Base-by-base conservation (phyloP, 2,113 vertebrate species). In the Semnornis frantzii region DNA sequence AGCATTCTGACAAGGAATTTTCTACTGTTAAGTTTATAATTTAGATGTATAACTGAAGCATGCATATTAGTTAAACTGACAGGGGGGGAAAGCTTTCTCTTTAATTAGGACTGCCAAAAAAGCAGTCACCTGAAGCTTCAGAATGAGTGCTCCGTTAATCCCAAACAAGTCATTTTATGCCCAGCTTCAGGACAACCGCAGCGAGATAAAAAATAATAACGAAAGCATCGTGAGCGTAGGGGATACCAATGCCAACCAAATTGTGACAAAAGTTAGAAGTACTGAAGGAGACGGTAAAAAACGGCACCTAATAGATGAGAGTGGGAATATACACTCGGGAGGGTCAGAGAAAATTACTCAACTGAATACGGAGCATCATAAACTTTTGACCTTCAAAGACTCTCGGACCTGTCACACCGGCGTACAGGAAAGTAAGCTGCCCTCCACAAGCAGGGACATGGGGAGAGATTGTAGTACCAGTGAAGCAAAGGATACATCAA, bases 231-330 rank as follows among this genome's bases (percentile, higher is more conserved):
- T 95, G 52, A 96, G 55, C 62, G 70, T 95, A 64, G 98, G 98
- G 42, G 98, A 98, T 70, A 91, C 87, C 23, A 98, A 98, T 80
- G 98, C 98, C 93, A 98, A 98, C 87, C 96, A 96, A 70, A 96
- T 98, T 69, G 77, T 93, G 76, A 39, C 96, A 25, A 95, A 97
- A 72, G 52, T 82, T 55, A 71, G 60, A 85, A 72, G 75, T 30
- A 39, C 78, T 37, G 93, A 69, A 1, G 50, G 17, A 2, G 86
- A 94, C 59, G 57, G 83, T 37, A 85, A 91, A 74, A 95, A 87
- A 48, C 27, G 8, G 33, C 85, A 88, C 74, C 85, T 93, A 76
- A 92, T 57, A 15, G 95, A 92, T 74, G 95, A 93, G 42, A 89
- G 90, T 83, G 92, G 93, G 84, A 98, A 97, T 88, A 79, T 87